Conservation (phyloP, 2,888 invertebrate species). For the Volucella inanis region DNA sequence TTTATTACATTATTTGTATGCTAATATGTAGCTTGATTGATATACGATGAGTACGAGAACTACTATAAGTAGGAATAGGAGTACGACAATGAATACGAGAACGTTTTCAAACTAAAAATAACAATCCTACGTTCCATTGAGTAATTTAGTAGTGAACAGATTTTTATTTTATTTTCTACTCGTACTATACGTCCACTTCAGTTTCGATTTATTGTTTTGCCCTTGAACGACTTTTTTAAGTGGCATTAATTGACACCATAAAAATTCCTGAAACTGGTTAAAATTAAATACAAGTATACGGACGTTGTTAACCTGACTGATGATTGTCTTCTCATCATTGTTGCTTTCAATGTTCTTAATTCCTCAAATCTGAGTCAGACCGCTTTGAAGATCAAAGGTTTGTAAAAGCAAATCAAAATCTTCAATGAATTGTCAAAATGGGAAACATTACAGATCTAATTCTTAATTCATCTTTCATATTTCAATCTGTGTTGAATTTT, state of each 20-base stretch:
- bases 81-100: not conserved
- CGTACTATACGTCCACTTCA: not conserved
- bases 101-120: slow-evolving; percentile 25
- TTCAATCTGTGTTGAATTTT: no score
- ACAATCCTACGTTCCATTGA: slow-evolving; percentile 46
- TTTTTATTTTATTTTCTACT: slow-evolving; percentile 29
- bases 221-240: slow-evolving; percentile 4
- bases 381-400: no score
- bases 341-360: no score
- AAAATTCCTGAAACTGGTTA: not conserved
- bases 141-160: slow-evolving; percentile 20
- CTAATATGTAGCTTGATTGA: slow-evolving; percentile 7
- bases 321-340: no score
- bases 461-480: no score
- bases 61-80: no score
- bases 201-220: slow-evolving; percentile 25
- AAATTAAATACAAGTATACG: not conserved
- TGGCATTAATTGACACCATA: slow-evolving; percentile 5
- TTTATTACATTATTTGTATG: slow-evolving; percentile 46
- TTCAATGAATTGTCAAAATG: no score
- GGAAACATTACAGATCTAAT: no score
- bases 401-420: no score
- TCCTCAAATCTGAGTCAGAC: no score
- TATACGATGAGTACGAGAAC: not conserved
- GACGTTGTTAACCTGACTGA: no score